These are phyloP conservation scores for Conchocele bisecta DNA, from an alignment of 2,888 invertebrate species.

Conservation along the genomic window DNA sequence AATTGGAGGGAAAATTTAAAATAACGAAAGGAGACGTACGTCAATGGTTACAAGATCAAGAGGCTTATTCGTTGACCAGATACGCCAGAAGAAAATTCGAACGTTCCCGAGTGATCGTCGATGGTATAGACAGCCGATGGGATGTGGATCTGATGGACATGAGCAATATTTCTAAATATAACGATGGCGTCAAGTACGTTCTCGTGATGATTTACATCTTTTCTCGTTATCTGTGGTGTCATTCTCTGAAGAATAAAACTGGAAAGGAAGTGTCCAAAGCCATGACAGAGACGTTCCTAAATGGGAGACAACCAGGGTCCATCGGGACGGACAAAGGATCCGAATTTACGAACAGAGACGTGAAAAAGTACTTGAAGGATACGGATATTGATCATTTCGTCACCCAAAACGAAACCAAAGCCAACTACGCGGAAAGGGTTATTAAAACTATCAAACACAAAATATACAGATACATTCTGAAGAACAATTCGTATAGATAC, in stretches of 20 bases:
- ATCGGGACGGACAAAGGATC: conserved; percentile 21
- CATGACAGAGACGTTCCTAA: neutral
- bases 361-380: conserved; percentile 15
- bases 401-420: conserved; percentile 41
- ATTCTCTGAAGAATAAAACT: conserved; percentile 20
- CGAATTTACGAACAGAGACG: conserved; percentile 25
- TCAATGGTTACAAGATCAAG: conserved; percentile 45
- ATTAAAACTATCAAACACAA: conserved; percentile 16
- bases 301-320: conserved; percentile 5
- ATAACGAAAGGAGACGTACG: conserved; percentile 26
- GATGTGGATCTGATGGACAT: conserved; percentile 42
- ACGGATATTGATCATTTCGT: conserved; percentile 21
- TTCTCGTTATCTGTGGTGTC: conserved; percentile 15
- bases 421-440: conserved; percentile 29
- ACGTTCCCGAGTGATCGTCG: conserved; percentile 20
- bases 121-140: conserved; percentile 37
- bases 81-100: conserved; percentile 16
- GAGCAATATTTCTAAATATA: conserved; percentile 11
- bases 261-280: conserved; percentile 8
- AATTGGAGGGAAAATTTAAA: conserved; percentile 33
- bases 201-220: conserved; percentile 28
- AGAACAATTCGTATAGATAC: conserved; percentile 11
- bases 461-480: conserved; percentile 23
- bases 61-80: conserved; percentile 37
- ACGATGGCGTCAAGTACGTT: conserved; percentile 30